Base-by-base conservation (phyloP, 2,113 vertebrate genomes). In the Rhabdornis inornatus region DNA sequence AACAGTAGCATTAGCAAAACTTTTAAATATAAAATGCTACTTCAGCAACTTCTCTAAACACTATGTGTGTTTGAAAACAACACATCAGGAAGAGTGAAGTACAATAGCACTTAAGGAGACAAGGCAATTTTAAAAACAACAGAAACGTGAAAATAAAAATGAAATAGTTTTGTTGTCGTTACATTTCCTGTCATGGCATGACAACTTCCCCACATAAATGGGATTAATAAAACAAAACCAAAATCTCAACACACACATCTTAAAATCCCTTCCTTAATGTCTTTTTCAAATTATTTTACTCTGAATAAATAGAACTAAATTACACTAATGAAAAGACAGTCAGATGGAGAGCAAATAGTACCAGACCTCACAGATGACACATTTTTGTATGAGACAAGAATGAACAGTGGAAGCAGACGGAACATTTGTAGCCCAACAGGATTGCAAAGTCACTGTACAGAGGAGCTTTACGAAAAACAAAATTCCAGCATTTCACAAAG, bases 291-390 rank as follows among this genome's bases (percentile, higher is more conserved):
- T 66, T 64, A 55, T 82, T 89, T 84, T 49, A 84, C 33, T 76
- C 37, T 53, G 75, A 91, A 84, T 40, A 75, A 89, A 79, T 15
- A 82, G 68, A 95, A 85, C 28, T 64, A 70, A 82, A 79, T 53
- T 7, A 68, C 37, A 69, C 16, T 76, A 87, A 60, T 21, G 21
- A 87, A 93, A 89, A 85, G 56, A 66, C 47, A 87, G 63, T 93
- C 78, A 72, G 49, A 91, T 83, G 63, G 75, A 42, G 31, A 80
- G 49, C 78, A 91, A 87, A 88, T n/a, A 93, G 53, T 27, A 80
- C 49, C 75, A 95, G 88, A 79, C 63, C 79, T 93, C 59, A 53
- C 53, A 94, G 90, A 69, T 69, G 78, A 96, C 68, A 82, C 31
- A 72, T 85, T 94, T 92, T 76, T 31, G 27, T 18, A 47, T 22